These are phyloP conservation scores for Emmelina monodactyla DNA, from an alignment of 2,888 invertebrate genomes.

Conservation along the genomic window DNA sequence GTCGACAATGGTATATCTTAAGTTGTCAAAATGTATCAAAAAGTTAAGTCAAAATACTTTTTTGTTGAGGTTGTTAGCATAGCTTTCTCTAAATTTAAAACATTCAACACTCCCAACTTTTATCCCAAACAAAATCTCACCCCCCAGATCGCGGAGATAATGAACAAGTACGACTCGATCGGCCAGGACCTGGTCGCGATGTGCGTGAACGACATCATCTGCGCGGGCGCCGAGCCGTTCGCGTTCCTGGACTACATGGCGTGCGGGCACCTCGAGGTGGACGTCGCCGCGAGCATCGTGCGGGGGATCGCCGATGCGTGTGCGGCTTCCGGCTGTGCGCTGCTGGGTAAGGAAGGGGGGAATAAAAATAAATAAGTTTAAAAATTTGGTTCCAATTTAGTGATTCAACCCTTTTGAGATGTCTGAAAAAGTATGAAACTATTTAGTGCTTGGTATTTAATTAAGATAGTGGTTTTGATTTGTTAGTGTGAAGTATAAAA, in stretches of 20 bases:
- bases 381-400: not conserved
- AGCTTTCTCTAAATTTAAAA: no score
- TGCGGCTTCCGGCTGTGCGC: constrained; percentile 81
- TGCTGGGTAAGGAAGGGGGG: constrained; percentile 72
- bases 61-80: no score
- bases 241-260: constrained; percentile 98
- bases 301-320: constrained; percentile 91
- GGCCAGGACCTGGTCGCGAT: constrained; percentile 97
- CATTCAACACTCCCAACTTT: no score
- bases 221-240: constrained; percentile 94
- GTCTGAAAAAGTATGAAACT: no score
- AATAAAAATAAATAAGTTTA: not conserved
- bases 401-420: no score
- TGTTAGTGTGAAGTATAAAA: no score
- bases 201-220: constrained; percentile 97
- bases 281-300: constrained; percentile 79
- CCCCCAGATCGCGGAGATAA: constrained; percentile 79
- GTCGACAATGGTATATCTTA: no score
- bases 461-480: no score
- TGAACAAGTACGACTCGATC: constrained; percentile 80
- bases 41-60: no score
- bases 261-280: constrained; percentile 83
- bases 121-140: no score
- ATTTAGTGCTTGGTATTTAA: no score
- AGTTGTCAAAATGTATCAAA: no score